Evolutionary conservation across 2,797 vertebrate species (phyloP).

Genomic region (Microctenopoma steveboyesi): DNA sequence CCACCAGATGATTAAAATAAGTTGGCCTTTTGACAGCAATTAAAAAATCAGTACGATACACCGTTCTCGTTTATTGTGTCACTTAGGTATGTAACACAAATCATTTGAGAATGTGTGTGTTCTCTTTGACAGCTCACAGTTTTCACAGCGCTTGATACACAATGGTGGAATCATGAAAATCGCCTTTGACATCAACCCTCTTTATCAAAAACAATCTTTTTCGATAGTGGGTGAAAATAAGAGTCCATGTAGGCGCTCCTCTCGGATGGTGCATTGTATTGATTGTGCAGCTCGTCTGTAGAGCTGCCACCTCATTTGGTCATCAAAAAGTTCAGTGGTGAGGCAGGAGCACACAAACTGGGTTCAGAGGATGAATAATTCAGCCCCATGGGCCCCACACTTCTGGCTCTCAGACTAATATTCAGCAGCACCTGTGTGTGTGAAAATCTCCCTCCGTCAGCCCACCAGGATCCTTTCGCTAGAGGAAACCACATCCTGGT

Average conservation of each 20-base stretch:
- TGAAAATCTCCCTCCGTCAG: conserved; percentile 63
- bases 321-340: conserved; percentile 79
- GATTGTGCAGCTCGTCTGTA: conserved; percentile 18
- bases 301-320: conserved; percentile 81
- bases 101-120: not conserved
- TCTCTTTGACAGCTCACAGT: too few relatives aligned
- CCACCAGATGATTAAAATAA: not conserved
- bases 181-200: too few relatives aligned
- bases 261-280: not conserved
- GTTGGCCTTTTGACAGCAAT: conserved; percentile 18
- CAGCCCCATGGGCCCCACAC: conserved; percentile 73
- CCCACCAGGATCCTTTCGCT: conserved; percentile 67
- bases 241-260: not conserved
- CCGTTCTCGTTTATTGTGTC: conserved; percentile 7
- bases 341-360: conserved; percentile 79
- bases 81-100: not conserved
- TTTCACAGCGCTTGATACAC: too few relatives aligned
- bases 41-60: not conserved
- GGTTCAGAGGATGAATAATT: conserved; percentile 77
- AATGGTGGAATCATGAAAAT: too few relatives aligned
- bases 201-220: too few relatives aligned
- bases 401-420: conserved; percentile 78
- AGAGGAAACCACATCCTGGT: conserved; percentile 53
- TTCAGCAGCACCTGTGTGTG: conserved; percentile 83
- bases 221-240: conserved; percentile 14